Conservation (phyloP, 2,888 invertebrate genomes). For the Teleogryllus oceanicus region DNA sequence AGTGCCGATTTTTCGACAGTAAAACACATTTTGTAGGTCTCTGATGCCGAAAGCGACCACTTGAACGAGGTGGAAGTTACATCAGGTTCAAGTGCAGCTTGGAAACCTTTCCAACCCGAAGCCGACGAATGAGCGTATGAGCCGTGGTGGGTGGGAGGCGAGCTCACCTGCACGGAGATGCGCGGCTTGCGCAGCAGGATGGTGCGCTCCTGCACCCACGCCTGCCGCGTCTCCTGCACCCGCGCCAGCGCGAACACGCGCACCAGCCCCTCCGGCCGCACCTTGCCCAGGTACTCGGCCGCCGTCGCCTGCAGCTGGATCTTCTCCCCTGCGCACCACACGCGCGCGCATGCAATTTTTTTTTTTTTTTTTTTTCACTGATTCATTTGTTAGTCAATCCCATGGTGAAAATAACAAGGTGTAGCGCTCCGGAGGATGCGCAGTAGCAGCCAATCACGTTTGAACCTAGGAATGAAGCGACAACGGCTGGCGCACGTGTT, state of each 20-base stretch:
- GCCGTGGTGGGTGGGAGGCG: background rate
- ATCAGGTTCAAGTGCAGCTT: too few species aligned
- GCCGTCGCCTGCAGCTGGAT: slow-evolving; percentile 60
- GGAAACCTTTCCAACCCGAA: too few species aligned
- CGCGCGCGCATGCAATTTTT: background rate
- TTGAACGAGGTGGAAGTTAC: too few species aligned
- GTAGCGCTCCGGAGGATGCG: too few species aligned
- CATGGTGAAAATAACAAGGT: too few species aligned
- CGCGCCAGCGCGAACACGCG: slow-evolving; percentile 70
- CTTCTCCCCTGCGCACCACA: slow-evolving; percentile 51
- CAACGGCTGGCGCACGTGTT: too few species aligned
- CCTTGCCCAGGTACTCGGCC: slow-evolving; percentile 65
- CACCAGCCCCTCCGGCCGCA: slow-evolving; percentile 67
- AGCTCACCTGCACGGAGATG: slow-evolving; percentile 59
- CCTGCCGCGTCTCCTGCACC: slow-evolving; percentile 68
- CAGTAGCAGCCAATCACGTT: too few species aligned
- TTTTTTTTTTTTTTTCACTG: background rate
- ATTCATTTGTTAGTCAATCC: background rate
- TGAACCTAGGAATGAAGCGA: too few species aligned
- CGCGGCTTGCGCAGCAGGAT: slow-evolving; percentile 66
- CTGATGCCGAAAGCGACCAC: too few species aligned
- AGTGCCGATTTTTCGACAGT: too few species aligned
- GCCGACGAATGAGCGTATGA: fast-evolving
- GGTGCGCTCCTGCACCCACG: slow-evolving; percentile 71
- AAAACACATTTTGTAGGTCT: too few species aligned